Evolutionary conservation across 2,113 vertebrate species (phyloP), one percentile per base, ranked within the genome.

Genomic region (Takifugu bimaculatus): DNA sequence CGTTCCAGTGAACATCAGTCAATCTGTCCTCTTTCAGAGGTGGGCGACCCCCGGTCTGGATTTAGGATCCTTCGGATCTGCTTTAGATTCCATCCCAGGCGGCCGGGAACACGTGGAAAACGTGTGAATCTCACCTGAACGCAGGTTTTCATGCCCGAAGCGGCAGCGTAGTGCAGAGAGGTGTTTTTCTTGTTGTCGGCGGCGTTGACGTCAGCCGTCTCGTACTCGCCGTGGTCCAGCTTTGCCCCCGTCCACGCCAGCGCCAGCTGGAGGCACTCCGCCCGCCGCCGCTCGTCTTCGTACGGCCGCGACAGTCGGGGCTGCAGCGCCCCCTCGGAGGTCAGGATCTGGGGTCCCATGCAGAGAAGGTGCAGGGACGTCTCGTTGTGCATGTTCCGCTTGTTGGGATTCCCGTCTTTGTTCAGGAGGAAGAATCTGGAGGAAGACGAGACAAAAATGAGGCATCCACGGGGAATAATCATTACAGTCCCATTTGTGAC

Each of bases 401-500:
- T 99, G 85, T 99, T 99, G 59, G 97, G 97, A 89, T 99, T 99
- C 50, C 97, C 97, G 68, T 99, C 96, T 91, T 96, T 94, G 78
- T 88, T 93, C 65, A 93, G 91, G 51, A 99, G 94, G 84, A 99
- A 99, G 68, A 91, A 94, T 89, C 97, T 99, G 55, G 15, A 54
- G 44, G 26, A 55, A 50, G 0, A n/a, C 13, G 45, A 48, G 42
- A 13, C 6, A 43, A 43, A 43, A 13, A 43, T 6, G 42, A 13
- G 13, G 13, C 6, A 13, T 6, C 42, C 6, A 2, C 53, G 32
- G 20, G 15, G 57, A 3, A 64, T 27, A 25, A 63, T 35, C 5
- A 47, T 50, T 13, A 26, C 1, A 63, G 7, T 32, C 7, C 5
- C 29, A 32, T 32, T 3, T 6, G 29, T 32, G 29, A 4, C 29